phyloP scores from a whole-genome alignment of 2,797 vertebrate genomes.

The Catharus ustulatus region DNA sequence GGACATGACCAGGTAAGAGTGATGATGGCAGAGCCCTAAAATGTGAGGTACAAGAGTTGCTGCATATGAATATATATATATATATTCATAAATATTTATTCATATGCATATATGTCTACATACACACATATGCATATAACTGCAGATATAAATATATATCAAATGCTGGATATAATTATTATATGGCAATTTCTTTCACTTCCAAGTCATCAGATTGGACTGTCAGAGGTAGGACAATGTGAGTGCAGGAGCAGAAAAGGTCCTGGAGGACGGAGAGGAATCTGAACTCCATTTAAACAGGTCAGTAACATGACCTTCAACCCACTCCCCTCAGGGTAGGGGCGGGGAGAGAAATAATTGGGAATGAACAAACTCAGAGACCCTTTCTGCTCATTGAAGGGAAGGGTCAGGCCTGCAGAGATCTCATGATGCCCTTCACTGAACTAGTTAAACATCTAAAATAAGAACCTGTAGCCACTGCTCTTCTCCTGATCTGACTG shows the following conservation, averaged over 20 bases:
- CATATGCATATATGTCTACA: background rate
- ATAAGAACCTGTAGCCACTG: background rate
- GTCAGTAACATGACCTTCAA: slow-evolving; percentile 46
- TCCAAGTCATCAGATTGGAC: slow-evolving; percentile 10
- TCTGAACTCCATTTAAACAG: slow-evolving; percentile 9
- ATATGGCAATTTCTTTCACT: background rate
- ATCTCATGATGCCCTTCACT: slow-evolving; percentile 22
- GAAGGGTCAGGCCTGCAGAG: slow-evolving; percentile 10
- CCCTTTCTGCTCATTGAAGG: background rate
- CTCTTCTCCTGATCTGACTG: slow-evolving; percentile 36
- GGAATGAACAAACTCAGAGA: slow-evolving; percentile 7
- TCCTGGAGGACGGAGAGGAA: background rate
- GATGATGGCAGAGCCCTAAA: background rate
- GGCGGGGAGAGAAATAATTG: slow-evolving; percentile 14
- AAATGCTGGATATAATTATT: background rate
- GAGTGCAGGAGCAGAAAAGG: background rate
- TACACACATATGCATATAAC: background rate
- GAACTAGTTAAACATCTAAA: background rate
- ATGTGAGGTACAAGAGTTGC: background rate
- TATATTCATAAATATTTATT: background rate
- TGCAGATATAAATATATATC: background rate
- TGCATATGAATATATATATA: background rate
- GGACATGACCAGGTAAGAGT: background rate
- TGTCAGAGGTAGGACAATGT: slow-evolving; percentile 3
- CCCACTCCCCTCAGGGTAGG: background rate